phyloP scores from a whole-genome alignment of 1,140 invertebrate species.

The Achroia grisella region DNA sequence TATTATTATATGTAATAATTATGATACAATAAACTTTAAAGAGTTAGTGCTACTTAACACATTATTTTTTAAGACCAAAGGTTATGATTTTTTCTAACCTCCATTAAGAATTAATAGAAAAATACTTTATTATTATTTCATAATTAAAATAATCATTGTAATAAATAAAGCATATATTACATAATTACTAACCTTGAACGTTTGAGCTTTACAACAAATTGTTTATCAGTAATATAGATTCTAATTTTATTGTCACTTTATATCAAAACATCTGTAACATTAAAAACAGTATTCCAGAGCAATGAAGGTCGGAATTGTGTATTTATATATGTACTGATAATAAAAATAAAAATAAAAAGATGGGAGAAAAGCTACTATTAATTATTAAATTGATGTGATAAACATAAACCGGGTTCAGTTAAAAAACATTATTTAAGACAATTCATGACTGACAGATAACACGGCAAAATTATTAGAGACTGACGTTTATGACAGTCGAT shows the following conservation, averaged over 20 bases:
- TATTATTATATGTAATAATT: too few species aligned
- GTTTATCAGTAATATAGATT: slow-evolving; percentile 10
- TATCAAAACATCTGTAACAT: not conserved
- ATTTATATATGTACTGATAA: not conserved
- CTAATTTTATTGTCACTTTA: not conserved
- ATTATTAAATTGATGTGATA: too few species aligned
- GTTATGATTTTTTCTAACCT: slow-evolving; percentile 1
- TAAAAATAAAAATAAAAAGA: not conserved
- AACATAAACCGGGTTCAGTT: too few species aligned
- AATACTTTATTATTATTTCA: not conserved
- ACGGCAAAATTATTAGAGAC: too few species aligned
- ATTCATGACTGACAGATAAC: too few species aligned
- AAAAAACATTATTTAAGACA: too few species aligned
- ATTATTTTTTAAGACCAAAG: too few species aligned
- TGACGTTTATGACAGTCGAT: too few species aligned
- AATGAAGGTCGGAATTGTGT: not conserved
- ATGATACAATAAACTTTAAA: too few species aligned
- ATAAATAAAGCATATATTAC: slow-evolving; percentile 20
- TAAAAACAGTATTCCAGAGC: not conserved
- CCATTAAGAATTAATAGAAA: not conserved
- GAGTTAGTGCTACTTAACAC: too few species aligned
- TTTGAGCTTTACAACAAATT: slow-evolving; percentile 22
- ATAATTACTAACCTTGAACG: slow-evolving; percentile 34
- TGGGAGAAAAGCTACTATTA: not conserved
- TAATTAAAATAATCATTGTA: not conserved